Conservation (phyloP, 2,888 invertebrate species). For the Coleophora deauratella region DNA sequence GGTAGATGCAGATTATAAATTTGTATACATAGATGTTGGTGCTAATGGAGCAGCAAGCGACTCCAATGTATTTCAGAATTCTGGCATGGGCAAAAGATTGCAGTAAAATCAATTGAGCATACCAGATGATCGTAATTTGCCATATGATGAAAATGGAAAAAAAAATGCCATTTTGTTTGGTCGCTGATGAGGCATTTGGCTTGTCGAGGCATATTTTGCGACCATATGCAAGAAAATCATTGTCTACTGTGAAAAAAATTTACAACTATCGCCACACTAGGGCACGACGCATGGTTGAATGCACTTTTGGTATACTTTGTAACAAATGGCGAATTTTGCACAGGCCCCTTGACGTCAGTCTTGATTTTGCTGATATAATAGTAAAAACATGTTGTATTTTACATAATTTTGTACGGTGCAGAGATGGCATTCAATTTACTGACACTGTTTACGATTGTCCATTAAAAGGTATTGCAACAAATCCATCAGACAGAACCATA, state of each 20-base stretch:
- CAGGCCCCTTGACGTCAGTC: constrained; percentile 11
- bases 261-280: constrained; percentile 13
- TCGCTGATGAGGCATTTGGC: constrained; percentile 8
- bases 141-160: constrained; percentile 7
- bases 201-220: constrained; percentile 9
- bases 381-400: constrained; percentile 4
- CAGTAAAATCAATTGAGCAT: constrained; percentile 7
- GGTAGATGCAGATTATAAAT: constrained; percentile 13
- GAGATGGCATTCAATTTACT: constrained; percentile 5
- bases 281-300: constrained; percentile 14
- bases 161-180: constrained; percentile 7
- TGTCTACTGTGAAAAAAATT: constrained; percentile 6
- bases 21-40: constrained; percentile 13
- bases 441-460: constrained; percentile 4
- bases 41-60: constrained; percentile 19
- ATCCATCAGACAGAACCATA: constrained; percentile 2
- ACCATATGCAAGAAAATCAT: constrained; percentile 7
- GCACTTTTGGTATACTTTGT: constrained; percentile 10
- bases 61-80: constrained; percentile 23
- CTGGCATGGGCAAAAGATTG: constrained; percentile 19
- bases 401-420: constrained; percentile 4
- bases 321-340: constrained; percentile 13
- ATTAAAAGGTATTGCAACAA: neutral
- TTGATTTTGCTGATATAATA: constrained; percentile 13
- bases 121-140: constrained; percentile 5